phyloP scores from a whole-genome alignment of 2,113 vertebrate species.

The Neoarius graeffei region DNA sequence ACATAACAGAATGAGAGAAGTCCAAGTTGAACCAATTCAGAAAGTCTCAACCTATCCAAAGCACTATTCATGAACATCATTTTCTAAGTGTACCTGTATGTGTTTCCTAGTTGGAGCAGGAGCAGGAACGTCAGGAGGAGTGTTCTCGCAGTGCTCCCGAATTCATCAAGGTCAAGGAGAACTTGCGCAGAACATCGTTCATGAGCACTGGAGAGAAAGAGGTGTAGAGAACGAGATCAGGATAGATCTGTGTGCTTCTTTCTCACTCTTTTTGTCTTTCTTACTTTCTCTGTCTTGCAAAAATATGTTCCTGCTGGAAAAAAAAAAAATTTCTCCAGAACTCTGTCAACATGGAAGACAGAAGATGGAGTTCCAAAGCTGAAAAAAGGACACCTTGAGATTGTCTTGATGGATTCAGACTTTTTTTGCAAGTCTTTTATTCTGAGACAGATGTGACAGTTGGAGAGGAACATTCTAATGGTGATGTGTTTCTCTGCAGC shows the following conservation, averaged over 20 bases:
- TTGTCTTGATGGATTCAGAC: neutral
- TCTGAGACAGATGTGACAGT: neutral
- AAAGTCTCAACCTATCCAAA: neutral
- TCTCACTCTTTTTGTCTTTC: slow-evolving; percentile 6
- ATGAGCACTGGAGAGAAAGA: slow-evolving; percentile 75
- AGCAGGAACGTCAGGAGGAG: slow-evolving; percentile 72
- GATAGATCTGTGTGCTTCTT: neutral
- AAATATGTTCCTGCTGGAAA: slow-evolving; percentile 8
- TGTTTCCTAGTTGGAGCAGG: slow-evolving; percentile 81
- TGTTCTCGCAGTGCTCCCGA: slow-evolving; percentile 83
- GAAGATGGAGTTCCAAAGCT: slow-evolving; percentile 1
- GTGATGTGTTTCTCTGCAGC: neutral
- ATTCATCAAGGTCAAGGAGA: slow-evolving; percentile 93
- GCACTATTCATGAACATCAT: neutral
- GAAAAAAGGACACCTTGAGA: slow-evolving; percentile 1
- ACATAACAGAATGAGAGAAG: neutral
- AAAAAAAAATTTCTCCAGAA: slow-evolving; percentile 2
- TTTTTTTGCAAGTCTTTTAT: neutral
- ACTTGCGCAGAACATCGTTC: slow-evolving; percentile 82
- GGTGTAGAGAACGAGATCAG: slow-evolving; percentile 65
- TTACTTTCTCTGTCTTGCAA: slow-evolving; percentile 26
- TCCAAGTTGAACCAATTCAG: neutral
- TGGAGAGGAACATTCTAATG: neutral
- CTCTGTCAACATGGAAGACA: neutral
- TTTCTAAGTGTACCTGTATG: neutral